These are phyloP conservation scores for Latrodectus elegans DNA, from an alignment of 2,888 invertebrate genomes.

Conservation along the genomic window DNA sequence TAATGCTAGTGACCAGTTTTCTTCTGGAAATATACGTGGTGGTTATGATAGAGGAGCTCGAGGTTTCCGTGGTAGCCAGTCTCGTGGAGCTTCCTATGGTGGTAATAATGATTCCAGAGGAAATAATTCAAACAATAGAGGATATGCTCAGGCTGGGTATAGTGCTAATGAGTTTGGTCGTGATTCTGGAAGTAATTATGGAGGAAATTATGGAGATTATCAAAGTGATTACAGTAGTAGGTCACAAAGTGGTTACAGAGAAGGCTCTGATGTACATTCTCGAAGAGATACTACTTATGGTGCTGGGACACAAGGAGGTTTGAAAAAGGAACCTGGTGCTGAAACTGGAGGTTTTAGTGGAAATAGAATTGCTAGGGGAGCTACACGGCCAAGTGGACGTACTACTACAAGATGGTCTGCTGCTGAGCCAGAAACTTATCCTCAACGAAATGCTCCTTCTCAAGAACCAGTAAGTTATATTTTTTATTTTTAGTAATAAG, in stretches of 20 bases:
- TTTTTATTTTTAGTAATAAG: neutral
- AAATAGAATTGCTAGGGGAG: neutral
- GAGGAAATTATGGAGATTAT: slow-evolving; percentile 14
- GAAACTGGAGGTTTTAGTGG: neutral
- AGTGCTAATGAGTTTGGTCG: neutral
- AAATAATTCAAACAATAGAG: slow-evolving; percentile 1
- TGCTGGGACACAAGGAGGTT: slow-evolving; percentile 17
- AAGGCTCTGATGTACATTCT: slow-evolving; percentile 20
- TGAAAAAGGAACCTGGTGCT: slow-evolving; percentile 42
- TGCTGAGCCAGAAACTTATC: slow-evolving; percentile 15
- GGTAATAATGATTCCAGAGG: neutral
- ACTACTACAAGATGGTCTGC: slow-evolving; percentile 44
- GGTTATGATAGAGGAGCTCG: slow-evolving; percentile 37
- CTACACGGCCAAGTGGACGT: slow-evolving; percentile 24
- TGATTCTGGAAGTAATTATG: neutral
- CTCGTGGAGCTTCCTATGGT: neutral
- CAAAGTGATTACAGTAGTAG: neutral
- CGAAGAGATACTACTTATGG: slow-evolving; percentile 24
- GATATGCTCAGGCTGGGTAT: neutral
- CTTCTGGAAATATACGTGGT: slow-evolving; percentile 15
- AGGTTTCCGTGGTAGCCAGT: slow-evolving; percentile 37
- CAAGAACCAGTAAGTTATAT: slow-evolving; percentile 17
- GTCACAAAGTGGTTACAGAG: slow-evolving; percentile 13
- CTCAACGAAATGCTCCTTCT: neutral
- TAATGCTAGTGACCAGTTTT: neutral